These are phyloP conservation scores for Apogon talboti DNA, from an alignment of 2,797 vertebrate genomes.

Conservation along the genomic window DNA sequence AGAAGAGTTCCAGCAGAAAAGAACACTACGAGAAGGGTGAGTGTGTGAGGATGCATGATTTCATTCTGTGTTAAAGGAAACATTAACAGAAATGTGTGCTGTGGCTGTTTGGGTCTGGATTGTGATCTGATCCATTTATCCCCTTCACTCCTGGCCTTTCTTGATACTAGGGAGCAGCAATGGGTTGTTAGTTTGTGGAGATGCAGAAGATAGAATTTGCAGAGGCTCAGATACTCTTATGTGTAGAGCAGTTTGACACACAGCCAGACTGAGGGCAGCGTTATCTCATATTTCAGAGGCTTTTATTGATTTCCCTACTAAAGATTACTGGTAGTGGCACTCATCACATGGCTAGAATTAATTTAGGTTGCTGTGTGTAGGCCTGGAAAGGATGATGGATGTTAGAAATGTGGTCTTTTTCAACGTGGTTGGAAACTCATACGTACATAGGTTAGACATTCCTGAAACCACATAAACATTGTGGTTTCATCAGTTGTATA, in stretches of 20 bases:
- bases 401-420: background rate
- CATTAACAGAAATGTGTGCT: background rate
- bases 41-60: constrained; percentile 4
- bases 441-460: background rate
- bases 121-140: background rate
- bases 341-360: background rate
- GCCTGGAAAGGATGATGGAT: background rate
- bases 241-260: constrained; percentile 9
- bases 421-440: background rate
- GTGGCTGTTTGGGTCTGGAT: background rate
- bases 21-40: constrained; percentile 91
- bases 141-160: background rate
- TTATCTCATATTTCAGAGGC: background rate
- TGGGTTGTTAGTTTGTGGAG: background rate
- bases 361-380: constrained; percentile 8
- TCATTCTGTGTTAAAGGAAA: background rate
- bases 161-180: background rate
- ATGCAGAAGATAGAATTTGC: constrained; percentile 35
- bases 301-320: constrained; percentile 25
- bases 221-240: constrained; percentile 27
- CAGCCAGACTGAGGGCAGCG: background rate
- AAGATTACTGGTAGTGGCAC: background rate
- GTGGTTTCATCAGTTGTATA: no score
- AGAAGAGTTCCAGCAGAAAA: constrained; percentile 91
- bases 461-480: background rate